phyloP scores from a whole-genome alignment of 2,113 vertebrate genomes.

The Lophochroa leadbeateri region DNA sequence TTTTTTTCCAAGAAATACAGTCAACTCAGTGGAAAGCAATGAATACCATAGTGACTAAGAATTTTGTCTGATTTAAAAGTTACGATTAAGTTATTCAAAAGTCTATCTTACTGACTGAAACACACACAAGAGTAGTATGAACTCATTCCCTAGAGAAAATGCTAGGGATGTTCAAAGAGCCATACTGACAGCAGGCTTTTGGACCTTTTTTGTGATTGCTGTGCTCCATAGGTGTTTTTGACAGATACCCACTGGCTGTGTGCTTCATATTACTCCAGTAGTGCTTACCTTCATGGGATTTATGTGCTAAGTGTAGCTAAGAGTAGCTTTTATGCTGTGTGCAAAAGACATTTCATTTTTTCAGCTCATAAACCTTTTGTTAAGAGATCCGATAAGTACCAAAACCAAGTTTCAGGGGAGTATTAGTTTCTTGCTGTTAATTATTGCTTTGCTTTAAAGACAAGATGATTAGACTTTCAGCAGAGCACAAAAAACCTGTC shows the following conservation, averaged over 20 bases:
- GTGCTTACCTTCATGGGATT: neutral
- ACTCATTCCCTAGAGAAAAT: neutral
- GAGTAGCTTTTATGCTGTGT: constrained; percentile 11
- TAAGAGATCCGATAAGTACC: neutral
- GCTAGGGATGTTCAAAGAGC: neutral
- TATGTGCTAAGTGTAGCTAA: neutral
- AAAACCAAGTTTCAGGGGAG: neutral
- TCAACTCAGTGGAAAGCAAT: neutral
- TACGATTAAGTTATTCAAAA: neutral
- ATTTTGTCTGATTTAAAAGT: neutral
- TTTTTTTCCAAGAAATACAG: neutral
- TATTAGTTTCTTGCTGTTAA: neutral
- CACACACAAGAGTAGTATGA: neutral
- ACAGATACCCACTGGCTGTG: neutral
- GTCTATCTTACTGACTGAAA: neutral
- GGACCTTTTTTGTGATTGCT: neutral
- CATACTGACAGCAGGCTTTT: neutral
- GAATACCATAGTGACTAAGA: neutral
- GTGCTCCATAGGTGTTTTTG: neutral
- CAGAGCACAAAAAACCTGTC: neutral
- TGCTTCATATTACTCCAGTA: neutral
- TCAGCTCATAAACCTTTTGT: constrained; percentile 22
- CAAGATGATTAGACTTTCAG: neutral
- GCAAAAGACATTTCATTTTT: constrained; percentile 19
- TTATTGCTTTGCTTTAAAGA: neutral